Evolutionary conservation across 2,888 invertebrate species (phyloP).

Genomic region (Scaptodrosophila latifasciaeformis): DNA sequence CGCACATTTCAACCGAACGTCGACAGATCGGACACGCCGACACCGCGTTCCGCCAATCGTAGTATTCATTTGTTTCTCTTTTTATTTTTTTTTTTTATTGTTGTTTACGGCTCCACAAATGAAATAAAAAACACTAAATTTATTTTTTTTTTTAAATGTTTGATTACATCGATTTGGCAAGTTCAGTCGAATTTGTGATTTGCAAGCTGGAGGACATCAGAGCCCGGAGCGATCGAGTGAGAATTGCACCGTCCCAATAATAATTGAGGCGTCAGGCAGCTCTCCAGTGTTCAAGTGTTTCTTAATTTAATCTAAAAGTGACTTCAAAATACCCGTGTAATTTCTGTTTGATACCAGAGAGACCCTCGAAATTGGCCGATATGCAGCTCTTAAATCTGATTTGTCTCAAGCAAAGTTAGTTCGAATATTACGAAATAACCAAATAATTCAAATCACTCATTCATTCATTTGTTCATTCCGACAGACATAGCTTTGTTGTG

Average conservation of each 20-base stretch:
- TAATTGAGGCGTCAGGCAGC: too few species aligned
- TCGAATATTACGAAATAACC: too few species aligned
- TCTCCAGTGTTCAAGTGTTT: too few species aligned
- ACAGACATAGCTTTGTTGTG: too few species aligned
- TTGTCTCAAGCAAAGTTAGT: slow-evolving; percentile 68
- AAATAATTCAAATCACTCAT: too few species aligned
- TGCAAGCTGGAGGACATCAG: slow-evolving; percentile 53
- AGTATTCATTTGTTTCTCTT: slow-evolving; percentile 50
- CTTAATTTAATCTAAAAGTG: too few species aligned
- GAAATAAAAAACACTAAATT: slow-evolving; percentile 55
- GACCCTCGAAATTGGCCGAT: not conserved
- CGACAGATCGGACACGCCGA: slow-evolving; percentile 5
- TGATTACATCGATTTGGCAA: slow-evolving; percentile 67
- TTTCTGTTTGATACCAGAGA: too few species aligned
- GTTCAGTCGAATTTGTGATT: slow-evolving; percentile 71
- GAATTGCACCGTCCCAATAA: not conserved
- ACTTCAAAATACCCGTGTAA: not conserved
- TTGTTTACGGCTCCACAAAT: slow-evolving; percentile 50
- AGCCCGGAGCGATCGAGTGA: not conserved
- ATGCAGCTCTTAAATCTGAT: slow-evolving; percentile 64
- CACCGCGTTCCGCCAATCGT: slow-evolving; percentile 64
- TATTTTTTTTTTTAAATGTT: slow-evolving; percentile 65
- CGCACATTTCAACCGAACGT: slow-evolving; percentile 16
- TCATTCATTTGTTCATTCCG: too few species aligned
- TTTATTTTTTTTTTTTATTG: slow-evolving; percentile 45